Evolutionary conservation across 2,797 vertebrate species (phyloP).

Genomic region (Chelon auratus): DNA sequence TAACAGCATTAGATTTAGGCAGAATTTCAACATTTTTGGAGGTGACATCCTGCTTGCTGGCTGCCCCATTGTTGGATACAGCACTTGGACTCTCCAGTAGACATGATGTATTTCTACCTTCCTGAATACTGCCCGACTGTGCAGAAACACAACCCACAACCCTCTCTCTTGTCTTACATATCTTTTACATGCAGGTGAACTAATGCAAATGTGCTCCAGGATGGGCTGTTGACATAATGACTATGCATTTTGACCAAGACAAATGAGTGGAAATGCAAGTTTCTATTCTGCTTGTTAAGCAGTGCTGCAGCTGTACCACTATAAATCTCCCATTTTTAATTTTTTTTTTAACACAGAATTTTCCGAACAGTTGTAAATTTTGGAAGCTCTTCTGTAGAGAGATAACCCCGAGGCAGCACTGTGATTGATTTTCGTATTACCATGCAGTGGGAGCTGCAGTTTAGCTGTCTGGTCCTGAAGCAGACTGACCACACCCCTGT

Average conservation of each 20-base stretch:
- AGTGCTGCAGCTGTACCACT: neutral
- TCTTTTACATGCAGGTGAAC: slow-evolving; percentile 30
- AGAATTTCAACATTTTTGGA: too few relatives aligned
- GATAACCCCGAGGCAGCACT: slow-evolving; percentile 16
- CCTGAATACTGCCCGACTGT: neutral
- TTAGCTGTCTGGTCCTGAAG: slow-evolving; percentile 48
- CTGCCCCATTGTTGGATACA: too few relatives aligned
- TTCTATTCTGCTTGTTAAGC: too few relatives aligned
- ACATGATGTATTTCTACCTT: slow-evolving; percentile 4
- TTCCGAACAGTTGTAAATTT: slow-evolving; percentile 15
- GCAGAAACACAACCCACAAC: slow-evolving; percentile 1
- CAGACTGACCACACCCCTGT: slow-evolving; percentile 60
- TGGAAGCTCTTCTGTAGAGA: slow-evolving; percentile 4
- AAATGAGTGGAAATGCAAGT: neutral
- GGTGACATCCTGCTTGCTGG: too few relatives aligned
- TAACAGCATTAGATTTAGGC: too few relatives aligned
- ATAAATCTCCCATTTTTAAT: slow-evolving; percentile 6
- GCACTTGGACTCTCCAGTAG: neutral
- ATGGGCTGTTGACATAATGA: neutral
- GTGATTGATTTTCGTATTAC: slow-evolving; percentile 57
- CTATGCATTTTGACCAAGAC: neutral
- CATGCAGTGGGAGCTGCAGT: slow-evolving; percentile 41
- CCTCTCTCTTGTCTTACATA: slow-evolving; percentile 7
- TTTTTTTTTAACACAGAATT: slow-evolving; percentile 2
- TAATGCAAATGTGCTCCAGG: slow-evolving; percentile 15